Evolutionary conservation across 2,113 vertebrate species (phyloP), one percentile per base, ranked within the genome.

Genomic region (Taxidea taxus): DNA sequence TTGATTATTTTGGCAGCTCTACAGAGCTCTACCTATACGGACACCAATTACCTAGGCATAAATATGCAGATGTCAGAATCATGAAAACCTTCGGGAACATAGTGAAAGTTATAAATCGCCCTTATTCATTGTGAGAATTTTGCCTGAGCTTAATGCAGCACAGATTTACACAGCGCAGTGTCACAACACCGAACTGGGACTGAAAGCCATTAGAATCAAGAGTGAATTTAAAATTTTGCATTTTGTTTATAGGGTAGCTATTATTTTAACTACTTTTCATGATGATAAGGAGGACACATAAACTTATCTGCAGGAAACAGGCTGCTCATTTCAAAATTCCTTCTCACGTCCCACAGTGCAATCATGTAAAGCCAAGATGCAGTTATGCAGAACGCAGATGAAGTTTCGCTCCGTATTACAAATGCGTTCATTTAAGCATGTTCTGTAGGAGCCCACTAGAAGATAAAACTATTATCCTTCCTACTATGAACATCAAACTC

Each of bases 291-390:
- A 97, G 62, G 96, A 54, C 2, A 11, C 81, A 96, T 37, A 70
- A 47, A 88, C 23, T 98, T 98, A 98, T 98, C 97, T 98, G 82
- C 82, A 87, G 90, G 51, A 97, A 91, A 87, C 97, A 98, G 96
- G 58, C 84, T 97, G 94, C 94, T 96, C 68, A 82, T 94, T 97
- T 93, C 60, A 96, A 83, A 97, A 85, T 97, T 96, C 81, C 54
- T 90, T 62, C 87, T 93, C 96, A 85, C 12, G 2, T 64, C 95
- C 97, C 44, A 68, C 21, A 66, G 58, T 75, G 64, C 78, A 92
- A 90, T 97, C 98, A 95, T 97, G 72, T 80, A 70, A 77, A 62
- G 6, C 89, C 91, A 75, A 2, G 15, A 89, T 44, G 77, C 10
- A 6, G 20, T 74, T 97, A 80, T 82, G 90, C 94, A 96, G 96